phyloP scores from a whole-genome alignment of 2,888 invertebrate species.

The Pyrocoelia pectoralis region DNA sequence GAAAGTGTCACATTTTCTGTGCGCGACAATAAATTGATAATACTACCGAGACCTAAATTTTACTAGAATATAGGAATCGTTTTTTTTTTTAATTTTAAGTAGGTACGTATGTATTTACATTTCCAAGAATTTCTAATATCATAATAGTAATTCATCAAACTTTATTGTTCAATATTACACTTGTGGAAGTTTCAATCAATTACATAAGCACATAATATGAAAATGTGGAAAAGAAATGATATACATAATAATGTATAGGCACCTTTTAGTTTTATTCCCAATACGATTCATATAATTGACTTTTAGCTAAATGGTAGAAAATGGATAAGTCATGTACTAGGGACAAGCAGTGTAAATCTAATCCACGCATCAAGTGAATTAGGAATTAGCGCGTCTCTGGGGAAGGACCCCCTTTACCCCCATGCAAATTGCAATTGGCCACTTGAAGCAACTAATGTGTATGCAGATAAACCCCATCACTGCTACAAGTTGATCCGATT shows the following conservation, averaged over 20 bases:
- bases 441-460: conserved; percentile 52
- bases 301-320: conserved; percentile 62
- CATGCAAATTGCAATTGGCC: conserved; percentile 58
- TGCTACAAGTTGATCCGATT: conserved; percentile 53
- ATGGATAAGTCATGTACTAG: conserved; percentile 60
- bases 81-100: too few relatives aligned
- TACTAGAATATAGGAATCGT: too few relatives aligned
- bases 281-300: conserved; percentile 56
- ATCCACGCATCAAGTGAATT: conserved; percentile 59
- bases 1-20: too few relatives aligned
- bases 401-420: conserved; percentile 40
- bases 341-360: conserved; percentile 55
- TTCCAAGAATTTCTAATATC: too few relatives aligned
- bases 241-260: not conserved
- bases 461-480: conserved; percentile 51
- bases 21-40: too few relatives aligned
- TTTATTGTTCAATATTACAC: too few relatives aligned
- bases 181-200: too few relatives aligned
- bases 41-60: too few relatives aligned
- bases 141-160: too few relatives aligned
- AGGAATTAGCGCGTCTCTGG: conserved; percentile 56
- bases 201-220: too few relatives aligned
- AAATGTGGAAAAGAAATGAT: not conserved
- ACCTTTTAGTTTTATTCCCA: conserved; percentile 18
- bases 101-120: too few relatives aligned